A percentile compares a stretch with the other conserved stretches of the same genome.
Evolutionary conservation across 2,113 vertebrate genomes (phyloP).

Genomic region (Oxygymnocypris stewartii): DNA sequence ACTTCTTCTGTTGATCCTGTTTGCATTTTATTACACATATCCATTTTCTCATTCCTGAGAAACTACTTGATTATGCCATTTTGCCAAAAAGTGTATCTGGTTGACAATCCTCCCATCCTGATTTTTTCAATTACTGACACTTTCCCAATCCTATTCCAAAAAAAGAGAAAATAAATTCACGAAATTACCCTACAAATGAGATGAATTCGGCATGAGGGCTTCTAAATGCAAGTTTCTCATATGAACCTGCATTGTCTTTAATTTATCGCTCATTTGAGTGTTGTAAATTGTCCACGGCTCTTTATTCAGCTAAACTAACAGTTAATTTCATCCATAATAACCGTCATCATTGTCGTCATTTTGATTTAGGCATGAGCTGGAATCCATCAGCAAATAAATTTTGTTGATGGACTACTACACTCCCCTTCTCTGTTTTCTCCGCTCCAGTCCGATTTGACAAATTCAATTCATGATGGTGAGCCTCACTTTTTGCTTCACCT

Average conservation of each 20-base stretch:
- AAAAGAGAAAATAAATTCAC: not conserved
- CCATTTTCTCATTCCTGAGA: conserved; percentile 27
- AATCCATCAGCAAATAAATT: conserved; percentile 52
- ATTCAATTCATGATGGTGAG: conserved; percentile 66
- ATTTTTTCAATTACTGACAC: conserved; percentile 32
- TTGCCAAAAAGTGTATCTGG: conserved; percentile 2
- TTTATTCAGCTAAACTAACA: conserved; percentile 34
- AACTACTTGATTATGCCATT: conserved; percentile 39
- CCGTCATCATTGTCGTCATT: conserved; percentile 36
- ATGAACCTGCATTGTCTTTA: not conserved
- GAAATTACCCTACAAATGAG: not conserved
- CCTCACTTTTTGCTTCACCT: conserved; percentile 72
- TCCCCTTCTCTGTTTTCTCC: conserved; percentile 30
- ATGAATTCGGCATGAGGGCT: not conserved
- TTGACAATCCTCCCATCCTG: conserved; percentile 30
- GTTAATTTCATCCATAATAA: conserved; percentile 41
- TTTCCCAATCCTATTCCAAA: conserved; percentile 12
- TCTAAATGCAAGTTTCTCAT: not conserved
- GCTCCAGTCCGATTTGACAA: conserved; percentile 57
- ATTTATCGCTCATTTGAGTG: conserved; percentile 37
- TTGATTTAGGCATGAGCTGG: conserved; percentile 24
- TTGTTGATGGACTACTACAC: conserved; percentile 53
- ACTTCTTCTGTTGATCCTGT: conserved; percentile 6
- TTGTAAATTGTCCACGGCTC: not conserved
- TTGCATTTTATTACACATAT: conserved; percentile 49